A percentile compares a stretch with the other conserved stretches of the same genome.
Evolutionary conservation across 2,113 vertebrate genomes (phyloP).

Genomic region (Ranitomeya imitator): DNA sequence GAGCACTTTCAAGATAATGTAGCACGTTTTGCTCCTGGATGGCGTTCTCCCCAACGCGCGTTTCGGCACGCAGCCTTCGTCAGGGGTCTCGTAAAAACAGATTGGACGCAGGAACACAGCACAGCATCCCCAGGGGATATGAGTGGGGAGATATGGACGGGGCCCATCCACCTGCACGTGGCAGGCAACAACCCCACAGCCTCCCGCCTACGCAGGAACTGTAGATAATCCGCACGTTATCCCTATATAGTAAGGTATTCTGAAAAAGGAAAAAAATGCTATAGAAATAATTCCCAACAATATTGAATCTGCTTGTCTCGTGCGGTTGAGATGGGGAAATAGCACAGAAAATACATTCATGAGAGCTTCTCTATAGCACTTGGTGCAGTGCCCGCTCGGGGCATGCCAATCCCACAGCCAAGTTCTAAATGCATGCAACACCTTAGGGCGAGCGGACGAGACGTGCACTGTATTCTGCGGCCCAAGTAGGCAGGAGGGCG

Average conservation of each 20-base stretch:
- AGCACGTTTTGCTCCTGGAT: too few relatives aligned
- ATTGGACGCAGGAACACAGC: too few relatives aligned
- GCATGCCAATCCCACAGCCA: conserved; percentile 27
- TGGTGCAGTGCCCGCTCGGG: neutral
- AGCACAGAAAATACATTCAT: neutral
- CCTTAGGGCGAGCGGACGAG: neutral
- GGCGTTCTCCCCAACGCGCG: too few relatives aligned
- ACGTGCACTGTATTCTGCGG: neutral
- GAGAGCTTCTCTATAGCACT: neutral
- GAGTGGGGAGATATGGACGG: neutral
- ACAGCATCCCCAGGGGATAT: neutral
- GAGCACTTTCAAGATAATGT: too few relatives aligned
- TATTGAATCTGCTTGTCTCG: neutral
- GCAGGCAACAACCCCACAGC: neutral
- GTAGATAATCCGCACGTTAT: neutral
- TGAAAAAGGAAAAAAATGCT: neutral
- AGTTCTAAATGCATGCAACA: neutral
- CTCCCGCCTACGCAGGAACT: neutral
- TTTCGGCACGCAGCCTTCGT: too few relatives aligned
- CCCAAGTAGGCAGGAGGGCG: neutral
- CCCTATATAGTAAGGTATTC: neutral
- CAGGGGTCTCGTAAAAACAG: too few relatives aligned
- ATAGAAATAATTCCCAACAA: neutral
- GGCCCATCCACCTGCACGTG: neutral
- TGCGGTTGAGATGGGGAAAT: neutral